Base-by-base conservation (phyloP, 2,113 vertebrate species). In the Symphodus melops region DNA sequence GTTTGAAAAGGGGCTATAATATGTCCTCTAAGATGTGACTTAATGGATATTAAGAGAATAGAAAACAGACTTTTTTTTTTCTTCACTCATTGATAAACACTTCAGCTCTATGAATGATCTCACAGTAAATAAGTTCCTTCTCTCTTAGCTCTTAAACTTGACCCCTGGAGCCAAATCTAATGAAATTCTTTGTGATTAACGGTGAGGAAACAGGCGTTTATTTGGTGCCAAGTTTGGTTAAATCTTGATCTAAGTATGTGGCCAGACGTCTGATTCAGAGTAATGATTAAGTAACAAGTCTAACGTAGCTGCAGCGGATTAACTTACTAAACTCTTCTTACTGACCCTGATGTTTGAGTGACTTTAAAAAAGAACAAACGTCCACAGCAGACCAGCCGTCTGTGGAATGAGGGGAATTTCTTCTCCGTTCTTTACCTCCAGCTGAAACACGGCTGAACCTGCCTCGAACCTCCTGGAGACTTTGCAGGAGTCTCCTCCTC, bases 401-500 rank as follows among this genome's bases (percentile, higher is more conserved):
- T 54, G 74, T 60, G 85, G 72, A 82, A 76, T 79, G 72, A 65
- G 19, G n/a, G 68, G 71, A 57, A 68, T 70, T 20, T 14, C 12
- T 53, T 51, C 20, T n/a, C 16, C 9, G 5, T 9, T 25, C 7
- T 10, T 42, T 49, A 8, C 23, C 57, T 46, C 0, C 51, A 13
- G 60, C n/a, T 3, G 4, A 0, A 63, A 54, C 39, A 14, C 37
- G 19, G 51, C 44, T 54, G 60, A 73, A 37, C 37, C 23, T 7
- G 51, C 49, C 13, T 46, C 23, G n/a, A 16, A 16, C 64, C 37
- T 17, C 58, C 44, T 20, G 36, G 13, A 41, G 52, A 4, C 68
- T 54, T 11, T 56, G 37, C 46, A 23, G 67, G 44, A 52, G 42
- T 10, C 11, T 9, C 9, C 11, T 9, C 9, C 11, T 19, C 1